phyloP scores from a whole-genome alignment of 2,888 invertebrate species.

The Folsomia manolachei region DNA sequence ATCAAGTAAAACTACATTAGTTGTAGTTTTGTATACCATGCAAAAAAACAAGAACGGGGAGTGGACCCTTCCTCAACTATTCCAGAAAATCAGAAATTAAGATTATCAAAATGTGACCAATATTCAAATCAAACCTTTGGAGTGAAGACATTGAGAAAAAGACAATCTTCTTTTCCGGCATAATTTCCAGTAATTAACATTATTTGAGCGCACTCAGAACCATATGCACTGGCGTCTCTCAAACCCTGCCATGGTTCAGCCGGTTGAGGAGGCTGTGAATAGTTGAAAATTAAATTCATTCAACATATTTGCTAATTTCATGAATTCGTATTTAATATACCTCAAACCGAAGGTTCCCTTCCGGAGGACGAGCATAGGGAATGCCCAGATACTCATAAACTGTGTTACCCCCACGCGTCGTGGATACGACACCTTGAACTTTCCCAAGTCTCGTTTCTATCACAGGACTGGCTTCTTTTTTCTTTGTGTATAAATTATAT shows the following conservation, averaged over 20 bases:
- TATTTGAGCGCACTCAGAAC: constrained; percentile 39
- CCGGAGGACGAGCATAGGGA: constrained; percentile 39
- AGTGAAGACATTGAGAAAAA: constrained; percentile 40
- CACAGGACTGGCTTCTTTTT: constrained; percentile 28
- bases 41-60: constrained; percentile 27
- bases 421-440: constrained; percentile 30
- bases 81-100: not conserved
- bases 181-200: constrained; percentile 16
- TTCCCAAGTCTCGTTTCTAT: constrained; percentile 29
- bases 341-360: constrained; percentile 38
- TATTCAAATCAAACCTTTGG: constrained; percentile 32
- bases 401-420: constrained; percentile 23
- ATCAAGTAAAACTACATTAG: not conserved
- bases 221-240: constrained; percentile 33
- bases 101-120: no score
- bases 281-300: not conserved
- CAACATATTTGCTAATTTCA: not conserved
- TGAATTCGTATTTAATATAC: constrained; percentile 13
- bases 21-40: not conserved
- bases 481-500: constrained; percentile 13
- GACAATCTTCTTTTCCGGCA: constrained; percentile 43
- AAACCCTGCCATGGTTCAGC: constrained; percentile 41
- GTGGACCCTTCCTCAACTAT: constrained; percentile 14
- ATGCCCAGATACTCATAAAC: constrained; percentile 30
- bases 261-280: constrained; percentile 38